These are phyloP conservation scores for Conopomorpha cramerella DNA, from an alignment of 1,140 invertebrate genomes.

Conservation along the genomic window DNA sequence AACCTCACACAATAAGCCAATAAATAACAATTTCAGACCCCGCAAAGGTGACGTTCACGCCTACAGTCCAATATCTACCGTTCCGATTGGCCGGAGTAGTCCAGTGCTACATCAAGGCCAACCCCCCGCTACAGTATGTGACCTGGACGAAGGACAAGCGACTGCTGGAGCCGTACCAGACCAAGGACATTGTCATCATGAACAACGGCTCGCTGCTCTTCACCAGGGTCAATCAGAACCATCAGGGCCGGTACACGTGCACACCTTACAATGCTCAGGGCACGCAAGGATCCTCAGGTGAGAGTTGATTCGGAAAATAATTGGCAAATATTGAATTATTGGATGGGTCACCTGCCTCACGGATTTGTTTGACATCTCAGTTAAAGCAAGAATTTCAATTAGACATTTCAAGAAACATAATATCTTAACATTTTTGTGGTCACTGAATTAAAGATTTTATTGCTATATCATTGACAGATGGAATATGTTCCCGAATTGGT, in stretches of 20 bases:
- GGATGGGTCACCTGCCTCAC: too few relatives aligned
- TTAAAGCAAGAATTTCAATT: too few relatives aligned
- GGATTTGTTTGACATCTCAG: too few relatives aligned
- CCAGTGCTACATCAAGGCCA: constrained; percentile 95
- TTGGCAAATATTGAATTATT: too few relatives aligned
- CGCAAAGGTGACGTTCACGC: constrained; percentile 93
- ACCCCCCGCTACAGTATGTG: constrained; percentile 92
- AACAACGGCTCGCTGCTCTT: constrained; percentile 92
- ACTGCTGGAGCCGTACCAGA: constrained; percentile 89
- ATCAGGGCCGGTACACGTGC: constrained; percentile 90
- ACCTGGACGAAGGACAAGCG: constrained; percentile 96
- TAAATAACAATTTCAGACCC: constrained; percentile 69
- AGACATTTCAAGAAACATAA: too few relatives aligned
- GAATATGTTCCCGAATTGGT: too few relatives aligned
- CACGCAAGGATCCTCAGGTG: constrained; percentile 83
- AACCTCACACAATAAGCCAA: neutral
- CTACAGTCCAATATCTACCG: constrained; percentile 91
- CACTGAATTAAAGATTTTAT: too few relatives aligned
- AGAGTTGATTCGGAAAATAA: neutral
- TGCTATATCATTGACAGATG: too few relatives aligned
- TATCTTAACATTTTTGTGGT: too few relatives aligned
- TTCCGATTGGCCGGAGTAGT: constrained; percentile 91
- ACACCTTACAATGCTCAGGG: constrained; percentile 94
- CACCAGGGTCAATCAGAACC: constrained; percentile 84
- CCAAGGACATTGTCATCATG: constrained; percentile 90